Evolutionary conservation across 2,888 invertebrate species (phyloP).

Genomic region (Bhutanitis thaidina): DNA sequence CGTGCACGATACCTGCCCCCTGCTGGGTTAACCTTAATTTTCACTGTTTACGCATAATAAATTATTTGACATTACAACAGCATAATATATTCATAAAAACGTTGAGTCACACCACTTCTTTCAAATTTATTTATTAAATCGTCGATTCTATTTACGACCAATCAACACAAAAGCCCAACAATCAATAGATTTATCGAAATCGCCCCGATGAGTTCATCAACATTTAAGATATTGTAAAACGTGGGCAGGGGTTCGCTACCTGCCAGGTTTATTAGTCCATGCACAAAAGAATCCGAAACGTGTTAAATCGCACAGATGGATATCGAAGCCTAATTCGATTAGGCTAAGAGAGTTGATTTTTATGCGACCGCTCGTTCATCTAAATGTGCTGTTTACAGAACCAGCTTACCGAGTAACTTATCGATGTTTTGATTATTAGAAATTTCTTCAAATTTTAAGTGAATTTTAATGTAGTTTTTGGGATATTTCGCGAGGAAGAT

Average conservation of each 20-base stretch:
- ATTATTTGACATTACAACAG: slow-evolving; percentile 31
- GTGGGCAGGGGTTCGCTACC: slow-evolving; percentile 62
- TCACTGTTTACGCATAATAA: slow-evolving; percentile 24
- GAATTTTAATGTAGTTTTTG: no score
- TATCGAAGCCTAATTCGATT: slow-evolving; percentile 76
- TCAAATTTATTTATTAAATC: slow-evolving; percentile 43
- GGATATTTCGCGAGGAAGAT: no score
- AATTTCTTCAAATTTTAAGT: neutral
- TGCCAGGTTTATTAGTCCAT: slow-evolving; percentile 67
- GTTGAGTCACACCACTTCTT: slow-evolving; percentile 33
- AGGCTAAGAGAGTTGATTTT: slow-evolving; percentile 75
- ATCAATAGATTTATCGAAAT: slow-evolving; percentile 59
- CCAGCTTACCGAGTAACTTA: slow-evolving; percentile 27
- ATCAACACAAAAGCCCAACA: slow-evolving; percentile 45
- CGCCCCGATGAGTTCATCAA: slow-evolving; percentile 70
- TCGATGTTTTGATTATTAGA: slow-evolving; percentile 22
- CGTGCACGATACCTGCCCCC: slow-evolving; percentile 4
- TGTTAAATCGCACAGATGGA: slow-evolving; percentile 74
- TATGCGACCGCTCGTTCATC: slow-evolving; percentile 71
- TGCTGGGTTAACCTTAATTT: slow-evolving; percentile 20
- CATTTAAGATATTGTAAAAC: slow-evolving; percentile 63
- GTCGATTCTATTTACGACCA: slow-evolving; percentile 46
- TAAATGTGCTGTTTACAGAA: slow-evolving; percentile 55
- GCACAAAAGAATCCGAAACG: slow-evolving; percentile 74
- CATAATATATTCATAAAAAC: slow-evolving; percentile 28